Conservation (phyloP, 2,113 vertebrate species). For the Limnothrissa miodon region DNA sequence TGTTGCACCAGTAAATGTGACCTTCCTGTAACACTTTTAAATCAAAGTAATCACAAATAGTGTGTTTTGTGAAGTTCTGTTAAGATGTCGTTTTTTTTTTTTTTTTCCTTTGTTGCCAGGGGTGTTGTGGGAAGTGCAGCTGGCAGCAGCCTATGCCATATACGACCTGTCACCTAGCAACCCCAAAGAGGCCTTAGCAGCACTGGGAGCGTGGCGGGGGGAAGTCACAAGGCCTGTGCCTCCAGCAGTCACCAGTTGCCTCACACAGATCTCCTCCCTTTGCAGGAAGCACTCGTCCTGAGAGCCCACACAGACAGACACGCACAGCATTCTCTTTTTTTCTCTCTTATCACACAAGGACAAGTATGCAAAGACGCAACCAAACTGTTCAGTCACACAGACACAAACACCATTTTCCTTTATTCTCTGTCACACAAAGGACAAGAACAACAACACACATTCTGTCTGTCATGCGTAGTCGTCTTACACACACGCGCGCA, state of each 20-base stretch:
- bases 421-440: not conserved
- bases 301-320: slow-evolving; percentile 21
- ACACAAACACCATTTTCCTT: not conserved
- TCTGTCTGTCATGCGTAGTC: not conserved
- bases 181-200: slow-evolving; percentile 76
- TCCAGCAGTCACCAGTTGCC: slow-evolving; percentile 69
- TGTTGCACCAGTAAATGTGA: no score
- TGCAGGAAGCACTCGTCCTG: slow-evolving; percentile 61
- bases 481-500: not conserved
- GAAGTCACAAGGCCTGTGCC: slow-evolving; percentile 69
- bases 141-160: slow-evolving; percentile 87
- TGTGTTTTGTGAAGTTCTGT: not conserved
- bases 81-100: not conserved
- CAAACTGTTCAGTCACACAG: not conserved
- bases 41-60: no score
- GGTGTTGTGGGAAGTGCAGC: slow-evolving; percentile 87
- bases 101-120: slow-evolving; percentile 62
- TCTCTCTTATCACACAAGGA: slow-evolving; percentile 34
- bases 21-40: no score
- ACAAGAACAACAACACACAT: not conserved
- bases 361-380: slow-evolving; percentile 41
- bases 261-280: slow-evolving; percentile 79
- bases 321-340: not conserved
- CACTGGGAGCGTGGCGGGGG: slow-evolving; percentile 77
- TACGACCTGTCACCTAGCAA: slow-evolving; percentile 86